A percentile compares a stretch with the other conserved stretches of the same genome.
phyloP scores from a whole-genome alignment of 2,797 vertebrate species.

The Aeoliscus strigatus region DNA sequence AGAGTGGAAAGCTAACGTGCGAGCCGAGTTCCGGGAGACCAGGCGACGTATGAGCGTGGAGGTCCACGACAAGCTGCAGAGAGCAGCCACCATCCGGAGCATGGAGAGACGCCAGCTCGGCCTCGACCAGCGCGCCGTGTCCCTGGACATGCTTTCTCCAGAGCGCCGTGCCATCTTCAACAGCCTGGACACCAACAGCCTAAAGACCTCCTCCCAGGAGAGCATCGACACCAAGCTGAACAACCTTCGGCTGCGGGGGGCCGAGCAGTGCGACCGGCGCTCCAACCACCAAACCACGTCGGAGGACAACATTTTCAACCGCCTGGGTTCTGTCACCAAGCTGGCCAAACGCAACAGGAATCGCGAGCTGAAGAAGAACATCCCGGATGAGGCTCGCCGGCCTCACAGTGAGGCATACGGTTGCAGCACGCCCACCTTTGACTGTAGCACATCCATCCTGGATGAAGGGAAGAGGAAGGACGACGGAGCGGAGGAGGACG shows the following conservation, averaged over 20 bases:
- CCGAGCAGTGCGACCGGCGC: slow-evolving; percentile 73
- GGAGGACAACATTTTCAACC: slow-evolving; percentile 94
- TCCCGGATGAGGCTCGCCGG: slow-evolving; percentile 82
- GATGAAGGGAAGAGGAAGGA: slow-evolving; percentile 82
- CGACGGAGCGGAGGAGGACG: slow-evolving; percentile 71
- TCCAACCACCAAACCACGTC: slow-evolving; percentile 76
- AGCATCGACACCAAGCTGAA: slow-evolving; percentile 92
- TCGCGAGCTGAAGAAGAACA: slow-evolving; percentile 86
- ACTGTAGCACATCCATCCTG: slow-evolving; percentile 73
- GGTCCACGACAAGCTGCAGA: slow-evolving; percentile 94
- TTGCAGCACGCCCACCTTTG: slow-evolving; percentile 76
- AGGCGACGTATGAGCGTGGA: slow-evolving; percentile 90
- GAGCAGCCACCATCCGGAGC: slow-evolving; percentile 91
- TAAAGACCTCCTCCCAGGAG: slow-evolving; percentile 92
- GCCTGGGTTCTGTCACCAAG: slow-evolving; percentile 84
- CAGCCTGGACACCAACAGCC: slow-evolving; percentile 81
- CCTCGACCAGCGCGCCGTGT: slow-evolving; percentile 89
- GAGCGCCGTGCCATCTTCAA: slow-evolving; percentile 88
- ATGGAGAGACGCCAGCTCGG: slow-evolving; percentile 92
- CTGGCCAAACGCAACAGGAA: slow-evolving; percentile 84
- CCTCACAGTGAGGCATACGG: slow-evolving; percentile 83
- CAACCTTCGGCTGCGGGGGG: slow-evolving; percentile 82
- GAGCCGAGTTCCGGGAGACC: slow-evolving; percentile 94
- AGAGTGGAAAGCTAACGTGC: slow-evolving; percentile 95
- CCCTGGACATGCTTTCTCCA: slow-evolving; percentile 89